Percentiles rank a stretch among this genome's conserved stretches.
Evolutionary conservation across 2,797 vertebrate genomes (phyloP).

Genomic region (Atherinosoma microstoma): DNA sequence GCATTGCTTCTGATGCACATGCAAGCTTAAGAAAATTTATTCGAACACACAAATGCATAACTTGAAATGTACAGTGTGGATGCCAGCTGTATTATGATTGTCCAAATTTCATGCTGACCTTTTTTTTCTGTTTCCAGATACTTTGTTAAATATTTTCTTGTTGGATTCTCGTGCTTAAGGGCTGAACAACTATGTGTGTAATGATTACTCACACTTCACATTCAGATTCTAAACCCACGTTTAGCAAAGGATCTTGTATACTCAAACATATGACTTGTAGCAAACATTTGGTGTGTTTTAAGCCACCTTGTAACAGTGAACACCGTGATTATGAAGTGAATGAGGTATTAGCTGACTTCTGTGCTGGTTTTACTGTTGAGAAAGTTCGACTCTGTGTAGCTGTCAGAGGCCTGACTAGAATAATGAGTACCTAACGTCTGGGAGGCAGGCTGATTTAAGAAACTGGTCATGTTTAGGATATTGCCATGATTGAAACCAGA

Average conservation of each 20-base stretch:
- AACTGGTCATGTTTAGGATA: slow-evolving; percentile 76
- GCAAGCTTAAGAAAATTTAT: slow-evolving; percentile 2
- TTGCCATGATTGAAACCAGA: slow-evolving; percentile 74
- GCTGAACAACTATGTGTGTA: neutral
- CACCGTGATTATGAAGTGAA: slow-evolving; percentile 23
- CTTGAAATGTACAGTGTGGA: neutral
- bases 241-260: neutral
- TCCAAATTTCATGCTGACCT: neutral
- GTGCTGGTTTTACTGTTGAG: slow-evolving; percentile 39
- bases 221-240: neutral
- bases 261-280: neutral
- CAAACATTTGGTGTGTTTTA: neutral
- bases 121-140: neutral
- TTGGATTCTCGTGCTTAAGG: neutral
- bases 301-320: slow-evolving; percentile 11
- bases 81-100: neutral
- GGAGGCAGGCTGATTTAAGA: slow-evolving; percentile 65
- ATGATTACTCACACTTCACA: neutral
- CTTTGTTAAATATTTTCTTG: neutral
- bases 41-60: neutral
- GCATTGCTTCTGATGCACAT: slow-evolving; percentile 1
- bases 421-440: slow-evolving; percentile 70
- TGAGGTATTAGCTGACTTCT: slow-evolving; percentile 22
- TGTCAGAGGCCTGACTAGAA: slow-evolving; percentile 71
- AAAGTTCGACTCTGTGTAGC: slow-evolving; percentile 43